A percentile compares a stretch with the other conserved stretches of the same genome.
phyloP scores from a whole-genome alignment of 2,888 invertebrate species.

The Agrilus biguttatus region DNA sequence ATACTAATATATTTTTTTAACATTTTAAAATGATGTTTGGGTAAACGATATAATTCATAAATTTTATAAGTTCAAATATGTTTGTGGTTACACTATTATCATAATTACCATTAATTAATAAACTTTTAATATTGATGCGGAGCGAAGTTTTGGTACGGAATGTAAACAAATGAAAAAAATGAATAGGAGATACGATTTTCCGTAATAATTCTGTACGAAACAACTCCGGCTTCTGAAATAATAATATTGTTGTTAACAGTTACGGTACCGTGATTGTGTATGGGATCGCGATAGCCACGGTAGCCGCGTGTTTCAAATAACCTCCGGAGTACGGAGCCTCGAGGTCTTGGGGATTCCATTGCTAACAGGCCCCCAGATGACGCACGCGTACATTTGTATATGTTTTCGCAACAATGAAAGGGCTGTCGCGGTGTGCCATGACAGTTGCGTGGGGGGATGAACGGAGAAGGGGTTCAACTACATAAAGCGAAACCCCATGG shows the following conservation, averaged over 20 bases:
- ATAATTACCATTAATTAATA: no score
- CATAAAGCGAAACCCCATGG: constrained; percentile 26
- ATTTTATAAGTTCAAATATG: no score
- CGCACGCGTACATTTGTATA: constrained; percentile 40
- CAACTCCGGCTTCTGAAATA: not conserved
- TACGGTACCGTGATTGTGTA: constrained; percentile 2
- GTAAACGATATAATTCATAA: no score
- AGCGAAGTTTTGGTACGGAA: no score
- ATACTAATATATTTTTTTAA: no score
- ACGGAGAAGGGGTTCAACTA: constrained; percentile 27
- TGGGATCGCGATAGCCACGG: constrained; percentile 14
- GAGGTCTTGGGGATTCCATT: constrained; percentile 27
- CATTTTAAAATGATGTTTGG: no score
- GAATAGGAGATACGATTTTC: no score
- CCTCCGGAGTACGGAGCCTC: constrained; percentile 12
- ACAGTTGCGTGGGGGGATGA: constrained; percentile 33
- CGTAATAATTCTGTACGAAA: no score
- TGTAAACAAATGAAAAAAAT: no score
- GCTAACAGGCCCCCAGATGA: constrained; percentile 28
- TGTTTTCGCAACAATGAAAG: constrained; percentile 30
- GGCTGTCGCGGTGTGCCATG: constrained; percentile 22
- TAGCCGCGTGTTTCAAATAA: constrained; percentile 9
- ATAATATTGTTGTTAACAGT: not conserved
- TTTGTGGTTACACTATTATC: no score
- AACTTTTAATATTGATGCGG: no score